Base-by-base conservation (phyloP, 1,140 invertebrate genomes). In the Drosophila pseudoobscura region DNA sequence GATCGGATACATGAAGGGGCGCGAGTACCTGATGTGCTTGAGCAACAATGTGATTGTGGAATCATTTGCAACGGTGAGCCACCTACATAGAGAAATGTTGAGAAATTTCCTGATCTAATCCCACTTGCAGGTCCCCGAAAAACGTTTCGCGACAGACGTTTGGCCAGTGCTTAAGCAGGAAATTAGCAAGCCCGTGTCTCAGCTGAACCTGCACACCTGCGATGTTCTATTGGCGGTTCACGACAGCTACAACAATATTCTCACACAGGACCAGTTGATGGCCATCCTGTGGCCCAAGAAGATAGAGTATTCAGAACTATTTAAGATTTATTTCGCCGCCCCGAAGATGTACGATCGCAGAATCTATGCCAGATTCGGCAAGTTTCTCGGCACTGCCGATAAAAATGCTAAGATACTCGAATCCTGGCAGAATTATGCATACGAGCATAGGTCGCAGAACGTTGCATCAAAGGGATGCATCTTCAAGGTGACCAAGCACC, bases 11-110 rank as follows among this genome's bases (percentile, higher is more conserved):
- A 24, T 88, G 0, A 69, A 75, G 7, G 83, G 83, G 22, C 62
- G 78, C 6, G 83, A 82, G 13, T 87, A 87, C 39, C 41, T 87
- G n/a, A 35, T 75, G 0, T 46, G 58, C 2, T 24, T 87, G 55
- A 72, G 55, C 13, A 50, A 75, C 13, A 71, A 78, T 2, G 26
- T 82, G 5, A 13, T 39, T 13, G 53, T 51, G 0, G 50, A 46
- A 1, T 72, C 65, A 6, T 87, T 87, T 4, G 41, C 43, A 1
- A 3, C 56, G 46, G 82, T 85, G 6, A 0, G 49, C 59, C 11
- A 13, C 3, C 4, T 13, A 11, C 35, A n/a, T 2, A 8, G 7
- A 55, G 13, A 53, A 31, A 31, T 31, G 31, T 9, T 20, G 2
- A 45, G 15, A 2, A 31, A 3, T 45, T 39, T 0, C 2, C 17